Evolutionary conservation across 2,888 invertebrate genomes (phyloP), one percentile per base, ranked within the genome.

Genomic region (Drosophila acutilabella): DNA sequence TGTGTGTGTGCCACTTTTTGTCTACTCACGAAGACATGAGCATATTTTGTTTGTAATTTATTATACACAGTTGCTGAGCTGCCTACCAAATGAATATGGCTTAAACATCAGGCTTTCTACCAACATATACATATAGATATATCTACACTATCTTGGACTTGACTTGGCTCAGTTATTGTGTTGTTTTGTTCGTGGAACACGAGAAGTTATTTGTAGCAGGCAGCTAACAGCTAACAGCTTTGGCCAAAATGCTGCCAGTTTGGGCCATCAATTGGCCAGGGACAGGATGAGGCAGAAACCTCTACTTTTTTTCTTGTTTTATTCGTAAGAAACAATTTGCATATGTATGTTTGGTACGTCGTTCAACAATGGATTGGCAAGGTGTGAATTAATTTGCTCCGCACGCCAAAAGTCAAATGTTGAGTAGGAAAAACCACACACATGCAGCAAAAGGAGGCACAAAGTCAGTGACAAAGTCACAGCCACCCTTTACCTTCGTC

Each of bases 311-410:
- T 23, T 23, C 2, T 30, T 7, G 71, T 74, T 80, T 66, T 66
- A 76, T 89, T 89, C 90, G 81, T 74, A 82, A 84, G 90, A 90
- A 90, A 83, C 88, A 89, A 90, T 90, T 90, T 89, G 89, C 90
- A 90, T 89, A 89, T 83, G 78, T 78, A 76, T 57, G 40, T 30
- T 30, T 6, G 8, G 40, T 56, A 50, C n/a, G 44, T 54, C 57
- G 60, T 51, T 74, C 76, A 78, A 88, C 86, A 88, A 87, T 88
- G 83, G 86, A 78, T 86, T 85, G 82, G 85, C 80, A 89, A 90
- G 90, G 90, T 90, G 90, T 90, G 90, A 90, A 90, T 89, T 90
- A 90, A 90, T 90, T 90, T 90, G 90, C 90, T 90, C 74, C 77
- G 83, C 83, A 76, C 75, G 73, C 85, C 88, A 73, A 72, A 75